Evolutionary conservation across 2,797 vertebrate species (phyloP).

Genomic region (Crypturellus tataupa): DNA sequence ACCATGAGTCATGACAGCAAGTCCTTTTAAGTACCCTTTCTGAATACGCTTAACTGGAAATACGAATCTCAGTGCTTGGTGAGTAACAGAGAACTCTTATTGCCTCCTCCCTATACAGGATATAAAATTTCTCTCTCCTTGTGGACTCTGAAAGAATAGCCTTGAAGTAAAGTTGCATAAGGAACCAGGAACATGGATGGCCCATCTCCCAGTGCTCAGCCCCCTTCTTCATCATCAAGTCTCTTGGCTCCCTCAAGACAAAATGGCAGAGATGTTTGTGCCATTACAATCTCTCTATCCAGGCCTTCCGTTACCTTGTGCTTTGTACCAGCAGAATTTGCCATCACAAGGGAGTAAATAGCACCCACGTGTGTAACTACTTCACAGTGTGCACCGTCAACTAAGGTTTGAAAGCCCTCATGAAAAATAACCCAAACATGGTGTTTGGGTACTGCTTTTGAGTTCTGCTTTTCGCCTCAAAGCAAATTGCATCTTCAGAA

Average conservation of each 20-base stretch:
- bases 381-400: background rate
- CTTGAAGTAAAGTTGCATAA: background rate
- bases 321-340: background rate
- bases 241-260: background rate
- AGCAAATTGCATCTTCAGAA: background rate
- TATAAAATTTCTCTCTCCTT: background rate
- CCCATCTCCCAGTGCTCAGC: background rate
- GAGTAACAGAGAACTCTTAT: background rate
- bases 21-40: background rate
- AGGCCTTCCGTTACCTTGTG: background rate
- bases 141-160: background rate
- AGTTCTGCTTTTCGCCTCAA: background rate
- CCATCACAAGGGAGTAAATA: background rate
- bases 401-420: no score
- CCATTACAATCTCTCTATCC: background rate
- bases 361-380: background rate
- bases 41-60: accelerated
- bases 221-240: background rate
- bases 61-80: background rate
- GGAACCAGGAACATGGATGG: background rate
- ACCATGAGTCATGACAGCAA: background rate
- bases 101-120: background rate
- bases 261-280: background rate
- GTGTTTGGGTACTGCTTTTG: background rate
- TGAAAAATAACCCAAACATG: background rate